Evolutionary conservation across 2,797 vertebrate genomes (phyloP).

Genomic region (Aselliscus stoliczkanus): DNA sequence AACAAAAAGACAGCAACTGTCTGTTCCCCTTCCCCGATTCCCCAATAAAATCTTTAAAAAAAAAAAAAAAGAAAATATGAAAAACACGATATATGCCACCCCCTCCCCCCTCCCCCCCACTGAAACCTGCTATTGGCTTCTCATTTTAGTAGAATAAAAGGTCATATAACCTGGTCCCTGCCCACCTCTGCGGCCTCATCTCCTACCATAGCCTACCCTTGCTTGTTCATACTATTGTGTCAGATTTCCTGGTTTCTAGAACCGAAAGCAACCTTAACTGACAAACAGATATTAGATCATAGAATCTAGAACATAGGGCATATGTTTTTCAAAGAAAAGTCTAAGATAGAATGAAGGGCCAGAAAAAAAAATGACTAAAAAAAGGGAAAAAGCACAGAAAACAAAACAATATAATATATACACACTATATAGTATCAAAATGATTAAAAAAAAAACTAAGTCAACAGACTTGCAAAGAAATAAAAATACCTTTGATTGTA

Average conservation of each 20-base stretch:
- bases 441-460: not conserved
- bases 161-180: not conserved
- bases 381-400: not conserved
- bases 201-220: not conserved
- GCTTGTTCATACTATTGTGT: not conserved
- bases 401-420: not conserved
- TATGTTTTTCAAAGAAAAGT: not conserved
- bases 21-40: too few relatives aligned
- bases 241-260: not conserved
- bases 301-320: not conserved
- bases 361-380: not conserved
- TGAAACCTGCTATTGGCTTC: not conserved
- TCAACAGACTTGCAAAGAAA: not conserved
- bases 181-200: not conserved
- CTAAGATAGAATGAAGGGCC: not conserved
- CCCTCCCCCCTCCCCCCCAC: too few relatives aligned
- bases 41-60: too few relatives aligned
- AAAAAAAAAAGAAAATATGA: too few relatives aligned
- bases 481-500: not conserved
- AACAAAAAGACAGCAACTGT: too few relatives aligned
- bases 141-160: not conserved
- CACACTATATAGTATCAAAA: too few relatives aligned
- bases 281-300: not conserved
- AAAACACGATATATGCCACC: too few relatives aligned
- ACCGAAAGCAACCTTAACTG: not conserved